Base-by-base conservation (phyloP, 2,797 vertebrate genomes). In the Natrix natrix region DNA sequence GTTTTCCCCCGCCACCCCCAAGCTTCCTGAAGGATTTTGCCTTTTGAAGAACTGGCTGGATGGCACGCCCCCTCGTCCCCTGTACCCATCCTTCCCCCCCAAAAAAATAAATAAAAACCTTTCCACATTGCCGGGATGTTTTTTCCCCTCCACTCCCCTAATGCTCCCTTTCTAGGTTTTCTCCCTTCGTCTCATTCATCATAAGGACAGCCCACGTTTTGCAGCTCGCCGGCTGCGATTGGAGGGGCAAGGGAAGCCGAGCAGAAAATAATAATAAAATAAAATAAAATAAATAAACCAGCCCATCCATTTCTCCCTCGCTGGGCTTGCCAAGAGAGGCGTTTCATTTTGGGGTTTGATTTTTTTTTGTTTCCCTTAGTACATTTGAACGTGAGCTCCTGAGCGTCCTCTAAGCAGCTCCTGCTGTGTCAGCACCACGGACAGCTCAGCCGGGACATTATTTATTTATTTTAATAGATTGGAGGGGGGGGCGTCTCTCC, bases 341-440 rank as follows among this genome's bases (percentile, higher is more conserved):
- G 26, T n/a, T 22, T 59, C 66, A 32, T 32, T 3, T 1, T 43
- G 16, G 16, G 2, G 48, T 37, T 69, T 14, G 54, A 1, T 6
- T 1, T 32, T 32, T 32, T 4, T 61, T 26, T 1, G 0, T 63
- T 13, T 37, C 63, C 10, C 69, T 59, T 7, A 5, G 14, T 43
- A 4, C 78, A 69, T 69, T 66, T 8, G 66, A 14, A 56, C 37
- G 11, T 20, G 32, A 88, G 57, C 43, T 43, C 13, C 10, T 1
- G 32, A 57, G 26, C 10, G 59, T 83, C 88, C 32, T 56, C n/a
- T 2, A 54, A 20, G 14, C 28, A 1, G 24, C 10, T 57, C 11
- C 11, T 63, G 86, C 86, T 63, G 63, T 26, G n/a, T 91, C 89
- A 88, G 89, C 89, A 94, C 93, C 89, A 48, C 6, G 89, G 89